These are phyloP conservation scores for Luperina testacea DNA, from an alignment of 2,888 invertebrate species.

Conservation along the genomic window DNA sequence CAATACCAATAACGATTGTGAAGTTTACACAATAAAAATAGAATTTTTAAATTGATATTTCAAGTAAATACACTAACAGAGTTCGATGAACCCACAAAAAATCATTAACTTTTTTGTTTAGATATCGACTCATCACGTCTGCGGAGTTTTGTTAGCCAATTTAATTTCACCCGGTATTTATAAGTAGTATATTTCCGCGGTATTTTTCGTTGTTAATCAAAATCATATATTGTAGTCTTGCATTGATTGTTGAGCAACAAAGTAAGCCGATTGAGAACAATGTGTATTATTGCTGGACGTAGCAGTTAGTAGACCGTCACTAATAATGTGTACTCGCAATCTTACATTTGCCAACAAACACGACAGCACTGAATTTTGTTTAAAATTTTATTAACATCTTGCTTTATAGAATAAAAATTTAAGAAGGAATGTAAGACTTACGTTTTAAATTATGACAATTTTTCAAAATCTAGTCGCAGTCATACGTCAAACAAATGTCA, in stretches of 20 bases:
- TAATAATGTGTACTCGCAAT: conserved; percentile 43
- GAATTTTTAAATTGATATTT: no score
- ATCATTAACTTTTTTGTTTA: no score
- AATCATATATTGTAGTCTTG: conserved; percentile 4
- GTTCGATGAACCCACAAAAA: no score
- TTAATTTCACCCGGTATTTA: not conserved
- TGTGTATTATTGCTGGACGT: conserved; percentile 34
- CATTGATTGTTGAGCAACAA: conserved; percentile 11
- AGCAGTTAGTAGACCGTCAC: conserved; percentile 48
- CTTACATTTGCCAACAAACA: conserved; percentile 31
- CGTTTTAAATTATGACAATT: no score
- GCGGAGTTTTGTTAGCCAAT: no score
- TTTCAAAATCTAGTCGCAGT: no score
- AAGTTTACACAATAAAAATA: not conserved
- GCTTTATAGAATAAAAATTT: not conserved
- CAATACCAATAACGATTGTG: not conserved
- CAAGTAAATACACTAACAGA: no score
- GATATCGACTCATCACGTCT: no score
- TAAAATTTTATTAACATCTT: not conserved
- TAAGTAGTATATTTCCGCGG: not conserved
- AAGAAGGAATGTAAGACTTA: no score
- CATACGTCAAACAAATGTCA: no score
- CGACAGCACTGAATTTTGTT: conserved; percentile 21
- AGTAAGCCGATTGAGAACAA: conserved; percentile 13
- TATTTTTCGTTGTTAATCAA: not conserved